These are phyloP conservation scores for Nomada fabriciana DNA, from an alignment of 2,888 invertebrate species.

Conservation along the genomic window DNA sequence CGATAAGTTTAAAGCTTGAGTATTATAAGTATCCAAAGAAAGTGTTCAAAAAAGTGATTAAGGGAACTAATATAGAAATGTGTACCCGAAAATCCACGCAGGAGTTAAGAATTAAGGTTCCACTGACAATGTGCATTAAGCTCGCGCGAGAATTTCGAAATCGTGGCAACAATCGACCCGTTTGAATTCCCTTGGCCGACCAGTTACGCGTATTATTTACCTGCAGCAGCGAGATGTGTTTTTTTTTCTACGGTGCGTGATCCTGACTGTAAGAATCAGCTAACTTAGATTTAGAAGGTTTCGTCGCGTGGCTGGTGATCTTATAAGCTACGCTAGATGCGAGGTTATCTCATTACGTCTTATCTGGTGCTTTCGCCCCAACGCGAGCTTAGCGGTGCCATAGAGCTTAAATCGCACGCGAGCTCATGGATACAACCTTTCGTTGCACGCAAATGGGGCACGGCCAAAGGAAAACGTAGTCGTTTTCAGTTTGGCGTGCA, in stretches of 20 bases:
- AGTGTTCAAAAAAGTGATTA: too few species aligned
- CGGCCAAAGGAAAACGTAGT: conserved; percentile 2
- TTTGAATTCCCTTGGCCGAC: too few species aligned
- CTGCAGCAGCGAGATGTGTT: conserved; percentile 49
- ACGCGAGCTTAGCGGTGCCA: conserved; percentile 75
- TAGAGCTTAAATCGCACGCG: conserved; percentile 83
- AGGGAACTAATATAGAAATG: too few species aligned
- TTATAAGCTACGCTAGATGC: conserved; percentile 80
- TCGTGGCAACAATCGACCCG: too few species aligned
- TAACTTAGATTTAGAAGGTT: conserved; percentile 83
- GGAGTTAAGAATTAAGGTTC: too few species aligned
- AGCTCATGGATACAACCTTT: conserved; percentile 64
- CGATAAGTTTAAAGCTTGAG: too few species aligned
- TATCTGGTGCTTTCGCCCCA: conserved; percentile 82
- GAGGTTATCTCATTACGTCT: conserved; percentile 84
- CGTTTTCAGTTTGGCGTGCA: too few species aligned
- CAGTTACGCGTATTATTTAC: not conserved
- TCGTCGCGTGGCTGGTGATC: conserved; percentile 84
- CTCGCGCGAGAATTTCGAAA: too few species aligned
- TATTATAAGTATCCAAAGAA: too few species aligned
- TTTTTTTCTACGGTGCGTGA: conserved; percentile 55
- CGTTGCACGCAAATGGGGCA: conserved; percentile 57
- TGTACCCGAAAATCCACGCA: too few species aligned
- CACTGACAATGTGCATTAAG: too few species aligned
- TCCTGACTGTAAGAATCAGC: conserved; percentile 65